These are phyloP conservation scores for Rugalucina vietnamica DNA, from an alignment of 2,888 invertebrate genomes.

Conservation along the genomic window DNA sequence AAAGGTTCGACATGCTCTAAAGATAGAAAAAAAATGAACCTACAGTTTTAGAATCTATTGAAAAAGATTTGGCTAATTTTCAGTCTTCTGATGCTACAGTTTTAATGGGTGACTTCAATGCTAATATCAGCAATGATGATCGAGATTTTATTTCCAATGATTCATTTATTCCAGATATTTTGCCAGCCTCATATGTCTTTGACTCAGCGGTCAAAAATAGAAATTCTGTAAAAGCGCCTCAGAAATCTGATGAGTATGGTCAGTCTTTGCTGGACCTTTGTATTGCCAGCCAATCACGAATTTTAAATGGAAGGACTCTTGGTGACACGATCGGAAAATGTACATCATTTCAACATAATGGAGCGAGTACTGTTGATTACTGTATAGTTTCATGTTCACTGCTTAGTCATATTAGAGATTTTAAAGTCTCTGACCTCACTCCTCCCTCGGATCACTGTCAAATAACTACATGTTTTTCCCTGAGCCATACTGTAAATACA, in stretches of 20 bases:
- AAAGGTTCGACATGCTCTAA: neutral
- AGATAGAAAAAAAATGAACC: neutral
- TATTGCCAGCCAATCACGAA: neutral
- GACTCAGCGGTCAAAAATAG: neutral
- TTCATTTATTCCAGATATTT: neutral
- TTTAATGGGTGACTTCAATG: neutral
- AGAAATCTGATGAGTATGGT: neutral
- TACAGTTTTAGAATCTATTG: neutral
- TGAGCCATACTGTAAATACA: neutral
- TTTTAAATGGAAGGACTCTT: neutral
- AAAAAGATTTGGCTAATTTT: neutral
- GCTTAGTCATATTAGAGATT: neutral
- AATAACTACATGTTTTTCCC: neutral
- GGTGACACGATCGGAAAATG: neutral
- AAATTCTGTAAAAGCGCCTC: neutral
- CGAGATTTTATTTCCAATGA: neutral
- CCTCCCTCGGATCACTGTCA: neutral
- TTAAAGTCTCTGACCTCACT: neutral
- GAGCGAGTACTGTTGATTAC: neutral
- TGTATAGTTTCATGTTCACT: neutral
- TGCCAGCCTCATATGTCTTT: neutral
- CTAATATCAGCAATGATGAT: neutral
- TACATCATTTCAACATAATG: neutral
- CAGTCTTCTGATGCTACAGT: neutral
- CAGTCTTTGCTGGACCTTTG: neutral